Base-by-base conservation (phyloP, 1,140 invertebrate species). In the Vollenhovia emeryi region DNA sequence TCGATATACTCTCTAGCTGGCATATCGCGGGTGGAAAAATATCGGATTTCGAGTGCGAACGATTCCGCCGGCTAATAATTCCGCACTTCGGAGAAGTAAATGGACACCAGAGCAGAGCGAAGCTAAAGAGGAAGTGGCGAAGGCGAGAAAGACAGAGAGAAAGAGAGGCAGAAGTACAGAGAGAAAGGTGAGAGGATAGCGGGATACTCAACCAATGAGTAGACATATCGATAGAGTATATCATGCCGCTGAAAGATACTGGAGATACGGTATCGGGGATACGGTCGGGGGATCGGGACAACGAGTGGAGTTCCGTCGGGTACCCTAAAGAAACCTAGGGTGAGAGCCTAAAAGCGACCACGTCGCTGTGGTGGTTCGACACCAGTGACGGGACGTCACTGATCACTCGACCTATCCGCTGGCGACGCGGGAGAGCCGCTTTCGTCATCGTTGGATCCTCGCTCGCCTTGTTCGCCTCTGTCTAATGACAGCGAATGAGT, bases 191-290 rank as follows among this genome's bases (percentile, higher is more conserved):
- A 33, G 55, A 55, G 60, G 36, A 84, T 18, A 75, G 55, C 64
- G 45, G 40, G 18, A 75, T n/a, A 71, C 36, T 27, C 45, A 5
- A 15, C 43, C 78, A 5, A 43, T 11, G 13, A 43, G 24, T 68
- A 71, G 50, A 82, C 78, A 80, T n/a, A n/a, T 82, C 27, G 78
- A 82, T 43, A 82, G 78, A 82, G 36, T 27, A 7, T 82, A 7
- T 82, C 78, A 82, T 82, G 78, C 78, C 78, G 48, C 27, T 82
- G 78, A 73, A 73, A 73, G 66, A 80, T 52, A 82, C 68, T 68
- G 66, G 78, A 82, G 66, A 82, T 62, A 48, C 21, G 21, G 80
- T 48, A n/a, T 76, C 52, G 18, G 43, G 52, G 27, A 27, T n/a
- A n/a, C n/a, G 11, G 6, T 71, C 45, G 40, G 48, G 52, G 40